Conservation (phyloP, 2,888 invertebrate species). For the Xestia rhomboidea region DNA sequence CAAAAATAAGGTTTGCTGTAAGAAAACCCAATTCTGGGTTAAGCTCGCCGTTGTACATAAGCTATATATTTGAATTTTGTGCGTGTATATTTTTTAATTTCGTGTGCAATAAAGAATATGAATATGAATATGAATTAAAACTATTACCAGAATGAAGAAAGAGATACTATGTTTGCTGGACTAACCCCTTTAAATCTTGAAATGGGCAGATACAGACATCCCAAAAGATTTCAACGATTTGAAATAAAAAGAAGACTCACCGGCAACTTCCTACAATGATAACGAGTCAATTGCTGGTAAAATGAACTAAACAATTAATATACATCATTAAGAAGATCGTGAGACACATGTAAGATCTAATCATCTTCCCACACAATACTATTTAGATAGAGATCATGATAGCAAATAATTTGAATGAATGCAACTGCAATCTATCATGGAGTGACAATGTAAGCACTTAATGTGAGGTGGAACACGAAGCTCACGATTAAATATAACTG, state of each 20-base stretch:
- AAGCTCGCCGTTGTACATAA: too few relatives aligned
- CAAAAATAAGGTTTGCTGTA: too few relatives aligned
- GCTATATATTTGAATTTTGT: too few relatives aligned
- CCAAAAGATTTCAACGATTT: background rate
- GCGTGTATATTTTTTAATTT: too few relatives aligned
- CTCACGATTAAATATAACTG: slow-evolving; percentile 53
- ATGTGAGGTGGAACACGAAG: slow-evolving; percentile 69
- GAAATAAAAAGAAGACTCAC: background rate
- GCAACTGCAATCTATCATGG: slow-evolving; percentile 49
- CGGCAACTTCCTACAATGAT: background rate
- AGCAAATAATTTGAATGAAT: slow-evolving; percentile 46
- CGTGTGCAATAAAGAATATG: too few relatives aligned
- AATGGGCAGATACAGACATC: too few relatives aligned
- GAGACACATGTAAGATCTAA: slow-evolving; percentile 54
- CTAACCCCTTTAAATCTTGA: background rate
- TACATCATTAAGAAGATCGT: slow-evolving; percentile 48
- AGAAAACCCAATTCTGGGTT: too few relatives aligned
- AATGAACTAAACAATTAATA: slow-evolving; percentile 35
- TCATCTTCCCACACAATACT: slow-evolving; percentile 43
- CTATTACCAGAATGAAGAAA: background rate
- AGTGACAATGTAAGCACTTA: slow-evolving; percentile 76
- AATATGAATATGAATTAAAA: too few relatives aligned
- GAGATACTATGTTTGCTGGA: background rate
- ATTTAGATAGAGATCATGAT: slow-evolving; percentile 45
- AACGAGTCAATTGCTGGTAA: slow-evolving; percentile 1